These are phyloP conservation scores for Ophion ventricosus DNA, from an alignment of 2,888 invertebrate genomes.

Conservation along the genomic window DNA sequence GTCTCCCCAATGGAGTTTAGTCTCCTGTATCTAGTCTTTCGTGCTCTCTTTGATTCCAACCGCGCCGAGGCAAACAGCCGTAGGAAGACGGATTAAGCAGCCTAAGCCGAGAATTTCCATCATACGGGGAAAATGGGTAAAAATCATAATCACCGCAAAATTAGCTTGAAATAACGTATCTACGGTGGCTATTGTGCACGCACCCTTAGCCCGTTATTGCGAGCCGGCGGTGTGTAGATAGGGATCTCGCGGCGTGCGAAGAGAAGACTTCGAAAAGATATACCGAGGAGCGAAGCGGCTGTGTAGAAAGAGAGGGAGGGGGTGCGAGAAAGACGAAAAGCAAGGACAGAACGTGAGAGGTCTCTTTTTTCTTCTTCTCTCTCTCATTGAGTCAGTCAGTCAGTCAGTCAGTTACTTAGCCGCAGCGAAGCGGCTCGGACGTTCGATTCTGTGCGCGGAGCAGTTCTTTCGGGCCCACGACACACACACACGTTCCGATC, in stretches of 20 bases:
- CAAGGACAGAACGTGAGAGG: conserved; percentile 22
- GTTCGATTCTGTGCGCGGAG: conserved; percentile 52
- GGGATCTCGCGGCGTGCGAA: conserved; percentile 76
- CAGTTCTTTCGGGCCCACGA: conserved; percentile 7
- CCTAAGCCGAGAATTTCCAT: not conserved
- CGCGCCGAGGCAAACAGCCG: no score
- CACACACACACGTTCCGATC: conserved; percentile 15
- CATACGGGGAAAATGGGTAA: not conserved
- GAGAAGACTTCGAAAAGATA: conserved; percentile 69
- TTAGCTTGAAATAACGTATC: not conserved
- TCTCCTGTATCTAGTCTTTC: no score
- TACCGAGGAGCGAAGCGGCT: conserved; percentile 32
- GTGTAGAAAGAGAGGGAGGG: conserved; percentile 9
- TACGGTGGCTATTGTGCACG: conserved; percentile 73
- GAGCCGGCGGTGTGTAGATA: conserved; percentile 73
- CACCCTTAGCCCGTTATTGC: conserved; percentile 76
- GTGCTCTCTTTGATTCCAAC: no score
- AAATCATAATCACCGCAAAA: not conserved
- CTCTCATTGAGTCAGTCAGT: conserved; percentile 81
- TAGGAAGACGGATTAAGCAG: no score
- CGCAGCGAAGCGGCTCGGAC: conserved; percentile 77
- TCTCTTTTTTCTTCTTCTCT: conserved; percentile 59
- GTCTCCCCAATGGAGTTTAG: no score
- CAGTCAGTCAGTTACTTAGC: conserved; percentile 80
- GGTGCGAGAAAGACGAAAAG: conserved; percentile 5